Conservation (phyloP, 2,797 vertebrate species). For the Poeciliopsis presidionis region DNA sequence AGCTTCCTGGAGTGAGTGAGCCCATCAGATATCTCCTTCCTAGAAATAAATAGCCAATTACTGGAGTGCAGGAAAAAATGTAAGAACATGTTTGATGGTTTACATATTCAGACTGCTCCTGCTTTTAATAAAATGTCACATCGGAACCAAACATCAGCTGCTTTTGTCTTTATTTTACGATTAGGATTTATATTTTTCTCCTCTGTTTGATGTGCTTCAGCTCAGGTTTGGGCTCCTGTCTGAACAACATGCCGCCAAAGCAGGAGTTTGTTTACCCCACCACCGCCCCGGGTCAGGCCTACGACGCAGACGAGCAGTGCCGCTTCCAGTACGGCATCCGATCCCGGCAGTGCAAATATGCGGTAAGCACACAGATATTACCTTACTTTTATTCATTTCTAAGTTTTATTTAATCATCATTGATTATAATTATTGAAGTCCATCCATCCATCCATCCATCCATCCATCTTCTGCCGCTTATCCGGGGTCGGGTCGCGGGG, state of each 20-base stretch:
- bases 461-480: too few relatives aligned
- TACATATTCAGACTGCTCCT: neutral
- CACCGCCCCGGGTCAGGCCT: conserved; percentile 93
- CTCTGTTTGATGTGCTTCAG: conserved; percentile 65
- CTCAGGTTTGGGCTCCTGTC: conserved; percentile 93
- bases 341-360: conserved; percentile 99
- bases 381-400: neutral
- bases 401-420: neutral
- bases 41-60: conserved; percentile 54
- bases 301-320: conserved; percentile 96
- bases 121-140: neutral
- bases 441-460: too few relatives aligned
- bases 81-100: conserved; percentile 20
- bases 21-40: conserved; percentile 45
- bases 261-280: conserved; percentile 98
- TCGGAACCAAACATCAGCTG: neutral
- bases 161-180: neutral
- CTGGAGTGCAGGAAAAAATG: conserved; percentile 27
- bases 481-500: too few relatives aligned
- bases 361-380: conserved; percentile 81
- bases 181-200: neutral
- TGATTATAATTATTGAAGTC: too few relatives aligned
- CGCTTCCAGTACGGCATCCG: conserved; percentile 98
- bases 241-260: conserved; percentile 93
- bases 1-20: conserved; percentile 96